phyloP scores from a whole-genome alignment of 2,113 vertebrate genomes.

The Oreotrochilus melanogaster region DNA sequence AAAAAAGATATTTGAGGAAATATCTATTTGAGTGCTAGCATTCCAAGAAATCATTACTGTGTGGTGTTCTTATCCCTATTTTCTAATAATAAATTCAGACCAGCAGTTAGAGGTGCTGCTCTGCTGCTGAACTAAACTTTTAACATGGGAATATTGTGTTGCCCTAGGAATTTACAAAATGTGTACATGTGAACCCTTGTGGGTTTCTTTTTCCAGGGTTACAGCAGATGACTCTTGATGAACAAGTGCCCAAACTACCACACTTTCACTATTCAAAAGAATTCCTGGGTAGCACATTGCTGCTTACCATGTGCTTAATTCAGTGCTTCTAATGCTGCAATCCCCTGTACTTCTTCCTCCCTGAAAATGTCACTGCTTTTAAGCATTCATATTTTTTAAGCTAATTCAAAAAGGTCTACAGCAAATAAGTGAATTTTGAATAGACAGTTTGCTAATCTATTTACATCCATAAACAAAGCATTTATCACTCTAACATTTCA shows the following conservation, averaged over 20 bases:
- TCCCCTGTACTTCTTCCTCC: not conserved
- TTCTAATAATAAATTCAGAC: not conserved
- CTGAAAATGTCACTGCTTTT: not conserved
- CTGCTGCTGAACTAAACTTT: not conserved
- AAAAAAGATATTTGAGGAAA: not conserved
- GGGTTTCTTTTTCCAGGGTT: not conserved
- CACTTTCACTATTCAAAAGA: not conserved
- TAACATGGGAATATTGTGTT: not conserved
- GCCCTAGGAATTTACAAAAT: not conserved
- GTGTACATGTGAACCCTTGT: not conserved
- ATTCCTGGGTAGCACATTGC: not conserved
- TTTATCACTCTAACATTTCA: not conserved
- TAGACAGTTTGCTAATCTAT: not conserved
- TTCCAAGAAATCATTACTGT: not conserved
- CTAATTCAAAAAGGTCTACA: not conserved
- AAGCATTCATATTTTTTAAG: not conserved
- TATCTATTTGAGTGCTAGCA: not conserved
- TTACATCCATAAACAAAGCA: not conserved
- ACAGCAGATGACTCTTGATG: not conserved
- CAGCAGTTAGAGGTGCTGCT: not conserved
- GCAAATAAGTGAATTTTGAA: not conserved
- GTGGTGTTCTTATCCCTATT: not conserved
- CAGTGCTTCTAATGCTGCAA: not conserved
- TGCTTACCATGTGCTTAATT: not conserved
- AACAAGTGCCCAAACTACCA: fast-evolving